Conservation (phyloP, 2,113 vertebrate species). For the Taxidea taxus region DNA sequence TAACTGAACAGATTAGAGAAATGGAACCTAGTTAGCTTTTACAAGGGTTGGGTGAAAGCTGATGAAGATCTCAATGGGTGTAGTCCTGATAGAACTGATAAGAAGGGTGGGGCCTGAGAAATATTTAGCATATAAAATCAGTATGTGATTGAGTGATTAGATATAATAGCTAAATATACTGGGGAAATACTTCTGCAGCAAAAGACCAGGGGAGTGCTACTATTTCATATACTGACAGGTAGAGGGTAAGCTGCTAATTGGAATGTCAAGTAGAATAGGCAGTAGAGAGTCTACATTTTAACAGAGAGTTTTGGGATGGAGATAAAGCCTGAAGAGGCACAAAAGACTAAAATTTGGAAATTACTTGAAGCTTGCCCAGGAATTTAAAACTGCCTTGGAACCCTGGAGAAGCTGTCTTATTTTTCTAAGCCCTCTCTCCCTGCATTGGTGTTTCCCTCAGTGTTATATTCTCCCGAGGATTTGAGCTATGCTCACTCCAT, state of each 20-base stretch:
- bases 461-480: neutral
- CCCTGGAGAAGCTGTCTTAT: neutral
- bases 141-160: neutral
- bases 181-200: neutral
- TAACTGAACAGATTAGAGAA: neutral
- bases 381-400: neutral
- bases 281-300: neutral
- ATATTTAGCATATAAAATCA: neutral
- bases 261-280: neutral
- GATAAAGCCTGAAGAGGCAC: neutral
- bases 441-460: neutral
- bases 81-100: neutral
- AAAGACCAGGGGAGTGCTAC: neutral
- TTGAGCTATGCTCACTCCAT: neutral
- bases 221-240: neutral
- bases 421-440: neutral
- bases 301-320: neutral
- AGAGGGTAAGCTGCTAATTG: neutral
- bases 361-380: neutral
- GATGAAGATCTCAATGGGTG: neutral
- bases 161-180: neutral
- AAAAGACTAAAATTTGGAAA: neutral
- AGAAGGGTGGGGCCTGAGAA: neutral
- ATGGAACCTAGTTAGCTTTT: neutral
- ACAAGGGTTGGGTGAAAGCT: neutral